Base-by-base conservation (phyloP, 2,888 invertebrate species). In the Stenichneumon culpator region DNA sequence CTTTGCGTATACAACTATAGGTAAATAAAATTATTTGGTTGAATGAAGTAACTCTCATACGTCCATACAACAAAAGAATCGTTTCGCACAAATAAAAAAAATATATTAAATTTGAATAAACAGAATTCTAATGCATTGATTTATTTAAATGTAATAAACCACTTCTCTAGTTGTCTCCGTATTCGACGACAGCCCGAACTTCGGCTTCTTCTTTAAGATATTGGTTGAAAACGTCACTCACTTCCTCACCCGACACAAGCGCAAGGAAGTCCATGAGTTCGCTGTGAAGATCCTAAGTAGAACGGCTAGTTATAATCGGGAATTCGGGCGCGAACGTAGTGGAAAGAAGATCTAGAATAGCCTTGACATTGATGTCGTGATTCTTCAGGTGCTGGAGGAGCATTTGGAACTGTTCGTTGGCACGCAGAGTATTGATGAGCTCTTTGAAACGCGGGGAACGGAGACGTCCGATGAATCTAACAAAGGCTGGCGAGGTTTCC, bases 401-500 rank as follows among this genome's bases (percentile, higher is more conserved):
- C 5, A 68, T 44, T 14, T 77, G 81, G 72, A 87, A 87, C 28
- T 86, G 82, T 2, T 70, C 39, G 44, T 89, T 88, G 25, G 86
- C 83, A 1, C 80, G 75, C 1, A 90, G 73, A 6, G 74, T 68
- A n/a, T 88, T 79, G 0, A 90, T n/a, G 3, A 93, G 79, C 1
- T 75, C 80, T 60, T 89, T 88, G 28, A 91, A 88, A 11, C 90
- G 89, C 0, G 79, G 39, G 0, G 90, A 89, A 0, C 54, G 22
- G 1, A 93, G 25, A 3, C 81, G 88, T 0, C 83, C 47, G 1
- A 93, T 60, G 3, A 92, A 87, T 0, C 79, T 60, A 1, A 74
- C 87, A 44, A 93, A 93, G 0, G 87, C 89, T 0, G 70, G n/a
- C 0, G 93, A 92, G 0, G 72, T 89, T 1, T 83, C 22, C 28